Evolutionary conservation across 2,113 vertebrate genomes (phyloP), one percentile per base, ranked within the genome.

Genomic region (Scopus umbretta): DNA sequence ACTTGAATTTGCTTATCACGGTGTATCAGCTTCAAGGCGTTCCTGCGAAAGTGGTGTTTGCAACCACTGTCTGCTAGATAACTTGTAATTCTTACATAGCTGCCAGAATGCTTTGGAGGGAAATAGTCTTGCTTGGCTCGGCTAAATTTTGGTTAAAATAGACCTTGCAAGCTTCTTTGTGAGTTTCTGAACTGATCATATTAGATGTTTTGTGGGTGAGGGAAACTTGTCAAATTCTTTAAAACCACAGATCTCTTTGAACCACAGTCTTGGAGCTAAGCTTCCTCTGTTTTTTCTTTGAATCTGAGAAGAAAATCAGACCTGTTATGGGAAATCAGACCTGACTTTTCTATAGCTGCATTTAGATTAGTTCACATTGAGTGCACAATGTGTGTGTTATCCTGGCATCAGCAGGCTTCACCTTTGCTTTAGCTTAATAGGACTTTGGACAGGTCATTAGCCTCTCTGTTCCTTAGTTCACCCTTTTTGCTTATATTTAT

Each of bases 1-100:
- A 71, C 92, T 52, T 52, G 91, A 97, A 98, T 86, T 80, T 30
- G 34, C 80, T 98, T 97, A 97, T 98, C 95, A 72, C 6, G 26
- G 42, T 36, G 93, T 75, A 95, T 92, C 78, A 19, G 32, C 61
- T 66, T 91, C 74, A 20, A 30, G 40, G 92, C 90, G 95, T 97
- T 96, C 95, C 97, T 93, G 86, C 0, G 90, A 97, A 97, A 90
- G 90, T 72, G 82, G 0, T 91, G 68, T 78, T 91, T 93, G 80
- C 86, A 91, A 80, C 89, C 75, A 27, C 87, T 84, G 58, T 45
- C 63, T 92, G 23, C 50, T 61, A 79, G 49, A 62, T 89, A 87
- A 79, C 56, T n/a, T 76, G 20, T 66, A 38, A 58, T 94, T 95
- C 84, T 90, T 89, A 70, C 3, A 1, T 10, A 73, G 49, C 80